Percentiles rank a stretch among this genome's conserved stretches.
Conservation (phyloP, 2,888 invertebrate species). For the Keiferia lycopersicella region DNA sequence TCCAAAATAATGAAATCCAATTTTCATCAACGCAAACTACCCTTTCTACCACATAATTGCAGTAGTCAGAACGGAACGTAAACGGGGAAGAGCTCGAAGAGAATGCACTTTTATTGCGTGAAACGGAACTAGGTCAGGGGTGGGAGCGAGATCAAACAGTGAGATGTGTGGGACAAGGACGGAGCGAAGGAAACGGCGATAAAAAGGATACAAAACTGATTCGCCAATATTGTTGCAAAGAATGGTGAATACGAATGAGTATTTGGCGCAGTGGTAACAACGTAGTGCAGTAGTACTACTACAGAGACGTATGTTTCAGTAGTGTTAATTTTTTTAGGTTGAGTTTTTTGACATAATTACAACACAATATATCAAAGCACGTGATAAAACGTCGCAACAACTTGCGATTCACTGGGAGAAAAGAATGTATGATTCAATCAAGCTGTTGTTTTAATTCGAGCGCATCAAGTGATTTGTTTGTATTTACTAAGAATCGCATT, state of each 20-base stretch:
- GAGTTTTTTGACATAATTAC: too few relatives aligned
- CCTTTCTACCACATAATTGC: conserved; percentile 34
- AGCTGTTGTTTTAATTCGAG: too few relatives aligned
- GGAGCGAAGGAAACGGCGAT: background rate
- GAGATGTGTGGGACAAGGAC: conserved; percentile 12
- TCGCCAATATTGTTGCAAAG: background rate
- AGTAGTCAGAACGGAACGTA: conserved; percentile 31
- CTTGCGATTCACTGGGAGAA: too few relatives aligned
- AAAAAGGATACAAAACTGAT: background rate
- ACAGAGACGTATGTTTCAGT: too few relatives aligned
- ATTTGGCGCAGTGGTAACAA: too few relatives aligned
- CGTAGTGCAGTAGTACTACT: too few relatives aligned
- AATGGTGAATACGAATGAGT: background rate
- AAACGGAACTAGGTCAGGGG: conserved; percentile 22
- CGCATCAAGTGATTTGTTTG: too few relatives aligned
- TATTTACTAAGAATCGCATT: too few relatives aligned
- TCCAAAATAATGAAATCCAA: conserved; percentile 18
- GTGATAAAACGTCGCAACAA: too few relatives aligned
- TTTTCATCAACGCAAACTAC: conserved; percentile 17
- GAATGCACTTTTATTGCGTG: conserved; percentile 28
- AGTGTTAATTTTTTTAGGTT: too few relatives aligned
- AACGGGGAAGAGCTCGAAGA: conserved; percentile 24
- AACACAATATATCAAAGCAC: too few relatives aligned
- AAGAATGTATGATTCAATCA: too few relatives aligned
- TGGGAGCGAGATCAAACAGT: conserved; percentile 14